phyloP scores from a whole-genome alignment of 1,140 invertebrate species.

The Anastatus disparis region DNA sequence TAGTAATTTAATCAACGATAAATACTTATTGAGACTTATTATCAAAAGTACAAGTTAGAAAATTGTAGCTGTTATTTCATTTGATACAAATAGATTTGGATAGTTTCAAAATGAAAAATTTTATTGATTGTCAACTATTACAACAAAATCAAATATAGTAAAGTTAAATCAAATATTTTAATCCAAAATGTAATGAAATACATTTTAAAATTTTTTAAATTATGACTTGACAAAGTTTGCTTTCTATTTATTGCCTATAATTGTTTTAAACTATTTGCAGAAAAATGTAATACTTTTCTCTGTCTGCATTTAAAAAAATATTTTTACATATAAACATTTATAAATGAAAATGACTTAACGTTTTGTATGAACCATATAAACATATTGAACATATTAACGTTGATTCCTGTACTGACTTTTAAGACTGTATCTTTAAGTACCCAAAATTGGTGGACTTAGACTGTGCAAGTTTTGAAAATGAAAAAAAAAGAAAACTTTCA shows the following conservation, averaged over 20 bases:
- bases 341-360: too few relatives aligned
- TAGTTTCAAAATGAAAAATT: background rate
- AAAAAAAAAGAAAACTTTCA: slow-evolving; percentile 38
- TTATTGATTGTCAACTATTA: background rate
- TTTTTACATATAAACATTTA: too few relatives aligned
- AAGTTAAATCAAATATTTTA: background rate
- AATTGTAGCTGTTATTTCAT: background rate
- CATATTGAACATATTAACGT: too few relatives aligned
- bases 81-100: background rate
- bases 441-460: slow-evolving; percentile 20
- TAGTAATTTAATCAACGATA: background rate
- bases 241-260: too few relatives aligned
- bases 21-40: background rate
- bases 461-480: slow-evolving; percentile 14
- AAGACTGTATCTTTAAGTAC: slow-evolving; percentile 6
- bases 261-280: too few relatives aligned
- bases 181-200: too few relatives aligned
- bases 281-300: too few relatives aligned
- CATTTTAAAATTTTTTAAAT: too few relatives aligned
- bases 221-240: too few relatives aligned
- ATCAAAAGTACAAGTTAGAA: background rate
- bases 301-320: too few relatives aligned
- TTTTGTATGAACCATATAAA: too few relatives aligned
- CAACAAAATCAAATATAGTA: background rate
- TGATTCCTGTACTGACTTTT: slow-evolving; percentile 24